phyloP scores from a whole-genome alignment of 2,888 invertebrate genomes.

The Noctua janthe region DNA sequence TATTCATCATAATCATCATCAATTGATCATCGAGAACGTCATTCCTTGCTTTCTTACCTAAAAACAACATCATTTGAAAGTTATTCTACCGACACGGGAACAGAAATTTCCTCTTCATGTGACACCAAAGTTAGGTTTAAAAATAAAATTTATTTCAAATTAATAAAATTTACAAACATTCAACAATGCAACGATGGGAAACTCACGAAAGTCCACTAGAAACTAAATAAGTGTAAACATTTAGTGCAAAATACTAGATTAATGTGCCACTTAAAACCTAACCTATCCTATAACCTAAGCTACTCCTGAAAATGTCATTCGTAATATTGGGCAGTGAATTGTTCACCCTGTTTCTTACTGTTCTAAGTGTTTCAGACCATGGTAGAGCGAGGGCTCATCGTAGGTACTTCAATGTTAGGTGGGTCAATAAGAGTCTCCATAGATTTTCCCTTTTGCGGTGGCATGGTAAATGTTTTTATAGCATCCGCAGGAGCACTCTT shows the following conservation, averaged over 20 bases:
- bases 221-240: conserved; percentile 55
- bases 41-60: conserved; percentile 88
- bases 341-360: conserved; percentile 37
- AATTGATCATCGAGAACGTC: conserved; percentile 57
- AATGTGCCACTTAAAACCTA: conserved; percentile 62
- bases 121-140: conserved; percentile 69
- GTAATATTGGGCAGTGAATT: conserved; percentile 74
- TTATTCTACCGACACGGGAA: conserved; percentile 86
- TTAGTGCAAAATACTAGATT: conserved; percentile 72
- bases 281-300: conserved; percentile 44
- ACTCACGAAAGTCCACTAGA: conserved; percentile 70
- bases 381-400: conserved; percentile 86
- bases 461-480: conserved; percentile 86
- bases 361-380: conserved; percentile 80
- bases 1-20: conserved; percentile 82
- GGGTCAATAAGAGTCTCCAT: conserved; percentile 87
- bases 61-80: conserved; percentile 71
- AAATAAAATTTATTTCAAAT: conserved; percentile 66
- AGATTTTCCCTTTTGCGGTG: conserved; percentile 84
- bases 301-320: conserved; percentile 72
- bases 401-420: conserved; percentile 80
- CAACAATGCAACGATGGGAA: conserved; percentile 83
- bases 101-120: conserved; percentile 90
- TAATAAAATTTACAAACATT: conserved; percentile 73
- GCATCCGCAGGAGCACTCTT: conserved; percentile 85